Percentiles rank a stretch among this genome's conserved stretches.
These are phyloP conservation scores for Biston stratarius DNA, from an alignment of 2,888 invertebrate genomes.

Conservation along the genomic window DNA sequence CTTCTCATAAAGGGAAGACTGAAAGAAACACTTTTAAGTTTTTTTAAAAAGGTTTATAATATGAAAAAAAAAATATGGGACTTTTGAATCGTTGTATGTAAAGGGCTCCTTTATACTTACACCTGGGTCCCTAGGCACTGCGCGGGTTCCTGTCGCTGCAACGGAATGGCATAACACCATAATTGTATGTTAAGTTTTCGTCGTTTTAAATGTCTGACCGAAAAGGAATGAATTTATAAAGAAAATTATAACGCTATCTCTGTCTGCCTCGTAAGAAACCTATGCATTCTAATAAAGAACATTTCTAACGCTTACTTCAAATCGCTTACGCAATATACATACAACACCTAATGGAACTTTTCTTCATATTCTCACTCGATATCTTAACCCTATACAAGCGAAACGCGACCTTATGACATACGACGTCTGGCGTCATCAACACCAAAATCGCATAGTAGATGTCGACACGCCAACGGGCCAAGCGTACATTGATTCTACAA, in stretches of 20 bases:
- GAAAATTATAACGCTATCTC: constrained; percentile 4
- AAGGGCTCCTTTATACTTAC: too few relatives aligned
- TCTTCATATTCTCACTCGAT: constrained; percentile 38
- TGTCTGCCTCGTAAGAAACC: background rate
- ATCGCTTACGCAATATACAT: constrained; percentile 14
- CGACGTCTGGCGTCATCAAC: constrained; percentile 45
- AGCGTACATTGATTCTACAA: constrained; percentile 85
- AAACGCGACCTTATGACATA: constrained; percentile 43
- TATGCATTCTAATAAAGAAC: constrained; percentile 3
- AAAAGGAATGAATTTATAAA: constrained; percentile 4
- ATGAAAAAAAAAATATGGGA: too few relatives aligned
- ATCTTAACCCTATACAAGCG: constrained; percentile 47
- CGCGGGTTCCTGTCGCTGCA: background rate
- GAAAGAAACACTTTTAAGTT: too few relatives aligned
- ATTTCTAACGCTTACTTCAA: constrained; percentile 7
- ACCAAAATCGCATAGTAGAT: constrained; percentile 51
- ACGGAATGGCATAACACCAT: background rate
- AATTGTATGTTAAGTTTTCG: too few relatives aligned
- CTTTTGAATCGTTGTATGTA: too few relatives aligned
- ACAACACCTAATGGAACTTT: constrained; percentile 34
- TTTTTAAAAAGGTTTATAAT: too few relatives aligned
- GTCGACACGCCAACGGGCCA: constrained; percentile 62
- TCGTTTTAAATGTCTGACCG: background rate
- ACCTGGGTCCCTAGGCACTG: too few relatives aligned
- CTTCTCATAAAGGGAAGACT: too few relatives aligned